Conservation (phyloP, 2,888 invertebrate genomes). For the Mimas tiliae region DNA sequence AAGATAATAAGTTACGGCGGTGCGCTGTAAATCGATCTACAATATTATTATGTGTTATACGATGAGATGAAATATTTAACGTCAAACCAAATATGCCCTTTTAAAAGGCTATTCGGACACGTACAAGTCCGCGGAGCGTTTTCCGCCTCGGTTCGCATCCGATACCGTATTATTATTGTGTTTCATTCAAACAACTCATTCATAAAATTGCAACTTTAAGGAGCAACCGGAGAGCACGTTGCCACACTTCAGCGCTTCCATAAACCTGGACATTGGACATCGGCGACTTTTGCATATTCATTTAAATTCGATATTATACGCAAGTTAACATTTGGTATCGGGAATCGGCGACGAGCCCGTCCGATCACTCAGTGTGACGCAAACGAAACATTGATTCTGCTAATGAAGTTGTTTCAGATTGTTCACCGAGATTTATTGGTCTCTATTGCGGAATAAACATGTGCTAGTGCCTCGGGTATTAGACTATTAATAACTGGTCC, state of each 20-base stretch:
- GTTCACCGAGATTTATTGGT: conserved; percentile 71
- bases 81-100: conserved; percentile 51
- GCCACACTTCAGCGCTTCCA: conserved; percentile 65
- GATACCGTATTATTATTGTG: conserved; percentile 69
- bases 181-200: conserved; percentile 82
- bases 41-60: conserved; percentile 70
- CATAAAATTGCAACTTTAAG: conserved; percentile 79
- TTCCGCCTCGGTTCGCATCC: conserved; percentile 60
- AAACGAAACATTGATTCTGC: conserved; percentile 60
- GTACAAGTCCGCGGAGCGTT: conserved; percentile 54
- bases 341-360: conserved; percentile 41
- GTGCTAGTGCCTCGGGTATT: conserved; percentile 65
- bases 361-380: conserved; percentile 54
- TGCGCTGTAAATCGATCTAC: conserved; percentile 38
- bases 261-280: conserved; percentile 56
- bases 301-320: conserved; percentile 48
- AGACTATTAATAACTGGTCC: conserved; percentile 74
- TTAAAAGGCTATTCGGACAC: conserved; percentile 58
- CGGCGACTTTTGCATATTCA: conserved; percentile 49
- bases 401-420: conserved; percentile 78
- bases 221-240: conserved; percentile 65
- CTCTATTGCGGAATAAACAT: conserved; percentile 68
- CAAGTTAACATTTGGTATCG: conserved; percentile 30
- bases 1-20: conserved; percentile 32
- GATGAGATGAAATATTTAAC: conserved; percentile 61